A percentile compares a stretch with the other conserved stretches of the same genome.
Conservation (phyloP, 2,113 vertebrate species). For the Girardinichthys multiradiatus region DNA sequence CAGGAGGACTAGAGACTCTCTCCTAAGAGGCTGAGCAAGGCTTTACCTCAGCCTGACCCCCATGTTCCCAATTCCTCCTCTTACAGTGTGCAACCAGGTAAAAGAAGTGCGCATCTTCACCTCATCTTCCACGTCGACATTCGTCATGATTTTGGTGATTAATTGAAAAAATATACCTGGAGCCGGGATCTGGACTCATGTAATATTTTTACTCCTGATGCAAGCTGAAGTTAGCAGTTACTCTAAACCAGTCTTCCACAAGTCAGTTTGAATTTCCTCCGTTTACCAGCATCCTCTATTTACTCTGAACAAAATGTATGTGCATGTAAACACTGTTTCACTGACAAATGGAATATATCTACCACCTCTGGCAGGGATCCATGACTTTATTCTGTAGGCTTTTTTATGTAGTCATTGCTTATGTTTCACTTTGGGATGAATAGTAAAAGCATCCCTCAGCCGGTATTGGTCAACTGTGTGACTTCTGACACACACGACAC, state of each 20-base stretch:
- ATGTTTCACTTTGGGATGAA: not conserved
- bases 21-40: slow-evolving; percentile 86
- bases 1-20: slow-evolving; percentile 89
- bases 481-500: not conserved
- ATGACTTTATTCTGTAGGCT: not conserved
- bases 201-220: no score
- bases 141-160: no score
- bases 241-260: no score
- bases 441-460: not conserved
- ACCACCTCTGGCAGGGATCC: not conserved
- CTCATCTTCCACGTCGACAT: slow-evolving; percentile 10
- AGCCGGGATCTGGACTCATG: no score
- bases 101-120: slow-evolving; percentile 59
- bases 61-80: slow-evolving; percentile 77
- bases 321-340: no score
- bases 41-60: slow-evolving; percentile 83
- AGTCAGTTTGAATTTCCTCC: no score
- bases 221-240: no score
- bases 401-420: not conserved
- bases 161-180: no score
- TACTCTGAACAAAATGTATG: no score
- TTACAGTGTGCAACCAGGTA: slow-evolving; percentile 91
- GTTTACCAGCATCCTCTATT: no score
- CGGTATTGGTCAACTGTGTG: not conserved
- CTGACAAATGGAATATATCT: no score